Evolutionary conservation across 2,888 invertebrate species (phyloP), one percentile per base, ranked within the genome.

Genomic region (Nomada fucata): DNA sequence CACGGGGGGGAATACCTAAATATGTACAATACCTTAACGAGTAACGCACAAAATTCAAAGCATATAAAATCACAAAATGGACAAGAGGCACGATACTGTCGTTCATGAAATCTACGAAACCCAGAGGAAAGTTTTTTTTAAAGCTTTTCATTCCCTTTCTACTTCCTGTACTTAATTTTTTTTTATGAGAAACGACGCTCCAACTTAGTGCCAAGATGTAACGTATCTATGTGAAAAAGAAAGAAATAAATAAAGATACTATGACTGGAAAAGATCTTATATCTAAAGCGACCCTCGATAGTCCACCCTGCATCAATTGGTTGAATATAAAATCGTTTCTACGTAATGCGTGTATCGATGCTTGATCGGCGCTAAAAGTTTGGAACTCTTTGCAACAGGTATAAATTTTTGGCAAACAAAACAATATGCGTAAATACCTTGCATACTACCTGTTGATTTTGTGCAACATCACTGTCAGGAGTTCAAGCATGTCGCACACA

Each of bases 381-480:
- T 53, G 69, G 4, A 72, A 69, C 75, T 68, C 67, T 78, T 65
- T 29, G 75, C 72, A 75, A 70, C 65, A 75, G 55, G 47, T 65
- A 75, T 84, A 81, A 76, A 81, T 70, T 76, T 76, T 76, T 69
- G 70, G 53, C 68, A 74, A 84, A 84, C 61, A 74, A 83, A 83
- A 83, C 82, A 78, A 63, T 82, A 68, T 55, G 63, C 64, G 47
- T 55, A 61, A 78, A 53, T 42, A 63, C 29, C 18, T 76, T 60
- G 61, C 60, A 60, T 47, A 61, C 47, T 71, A 64, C 59, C 64
- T 64, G 44, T 44, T 18, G 47, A 15, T 47, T 47, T 68, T 29
- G 79, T 67, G 78, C 85, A 83, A 86, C 81, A 87, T 88, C 86
- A 86, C 81, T 85, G 81, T 86, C 81, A 81, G 76, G 74, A 85